Percentiles rank a stretch among this genome's conserved stretches.
These are phyloP conservation scores for Discoglossus pictus DNA, from an alignment of 2,797 vertebrate genomes.

Conservation along the genomic window DNA sequence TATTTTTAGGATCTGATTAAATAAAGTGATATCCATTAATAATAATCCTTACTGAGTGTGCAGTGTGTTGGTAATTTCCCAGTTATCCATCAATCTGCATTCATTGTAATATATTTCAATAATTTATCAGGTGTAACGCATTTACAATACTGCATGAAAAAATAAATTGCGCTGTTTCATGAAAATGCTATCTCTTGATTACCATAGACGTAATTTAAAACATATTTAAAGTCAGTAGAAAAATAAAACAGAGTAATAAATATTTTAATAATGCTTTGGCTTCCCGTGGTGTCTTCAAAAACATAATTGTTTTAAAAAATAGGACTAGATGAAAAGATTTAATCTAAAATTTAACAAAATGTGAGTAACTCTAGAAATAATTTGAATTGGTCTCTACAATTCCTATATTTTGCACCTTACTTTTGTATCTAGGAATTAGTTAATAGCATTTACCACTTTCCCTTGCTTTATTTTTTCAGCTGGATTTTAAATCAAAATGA, in stretches of 20 bases:
- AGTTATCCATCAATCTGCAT: constrained; percentile 6
- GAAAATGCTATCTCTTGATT: too few relatives aligned
- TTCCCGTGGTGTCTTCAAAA: too few relatives aligned
- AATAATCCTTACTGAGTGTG: constrained; percentile 4
- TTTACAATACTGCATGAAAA: neutral
- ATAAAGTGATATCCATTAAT: constrained; percentile 10
- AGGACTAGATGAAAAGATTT: too few relatives aligned
- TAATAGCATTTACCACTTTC: constrained; percentile 56
- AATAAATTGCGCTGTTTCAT: too few relatives aligned
- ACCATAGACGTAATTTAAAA: too few relatives aligned
- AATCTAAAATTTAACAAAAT: too few relatives aligned
- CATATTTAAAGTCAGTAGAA: too few relatives aligned
- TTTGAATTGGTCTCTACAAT: too few relatives aligned
- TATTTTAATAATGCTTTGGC: too few relatives aligned
- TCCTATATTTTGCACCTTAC: neutral
- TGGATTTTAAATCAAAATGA: constrained; percentile 67
- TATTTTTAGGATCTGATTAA: constrained; percentile 13
- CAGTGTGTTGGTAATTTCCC: constrained; percentile 2
- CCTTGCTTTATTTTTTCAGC: constrained; percentile 37
- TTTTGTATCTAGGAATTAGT: constrained; percentile 56
- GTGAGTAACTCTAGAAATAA: too few relatives aligned
- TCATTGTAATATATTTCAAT: constrained; percentile 3
- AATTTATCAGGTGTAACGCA: constrained; percentile 1
- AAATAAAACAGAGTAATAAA: too few relatives aligned
- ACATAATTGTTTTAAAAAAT: too few relatives aligned